phyloP scores from a whole-genome alignment of 2,888 invertebrate genomes.

The Pristionchus fissidentatus region DNA sequence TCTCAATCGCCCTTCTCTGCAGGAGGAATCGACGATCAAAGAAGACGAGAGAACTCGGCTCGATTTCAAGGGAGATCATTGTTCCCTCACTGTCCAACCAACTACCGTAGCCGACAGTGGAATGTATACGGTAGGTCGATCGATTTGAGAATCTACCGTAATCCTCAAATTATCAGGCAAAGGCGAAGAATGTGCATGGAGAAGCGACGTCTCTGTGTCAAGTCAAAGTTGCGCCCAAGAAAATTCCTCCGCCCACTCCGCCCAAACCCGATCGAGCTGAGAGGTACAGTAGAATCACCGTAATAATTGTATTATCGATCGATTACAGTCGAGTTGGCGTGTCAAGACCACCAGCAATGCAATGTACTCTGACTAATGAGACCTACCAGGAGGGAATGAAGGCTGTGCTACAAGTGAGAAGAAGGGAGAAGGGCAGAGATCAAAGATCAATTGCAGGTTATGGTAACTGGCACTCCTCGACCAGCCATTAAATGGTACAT shows the following conservation, averaged over 20 bases:
- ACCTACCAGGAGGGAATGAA: slow-evolving; percentile 68
- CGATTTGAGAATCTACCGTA: background rate
- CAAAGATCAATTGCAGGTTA: slow-evolving; percentile 54
- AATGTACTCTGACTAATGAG: slow-evolving; percentile 70
- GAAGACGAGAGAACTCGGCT: slow-evolving; percentile 88
- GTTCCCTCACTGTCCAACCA: slow-evolving; percentile 80
- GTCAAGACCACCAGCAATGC: slow-evolving; percentile 62
- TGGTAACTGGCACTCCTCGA: slow-evolving; percentile 68
- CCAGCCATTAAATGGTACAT: slow-evolving; percentile 73
- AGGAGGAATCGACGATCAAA: slow-evolving; percentile 86
- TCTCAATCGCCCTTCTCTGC: slow-evolving; percentile 75
- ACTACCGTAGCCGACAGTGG: slow-evolving; percentile 62
- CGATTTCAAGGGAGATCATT: slow-evolving; percentile 83
- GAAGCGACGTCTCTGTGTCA: slow-evolving; percentile 73
- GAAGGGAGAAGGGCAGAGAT: slow-evolving; percentile 4
- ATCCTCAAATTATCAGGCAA: slow-evolving; percentile 67
- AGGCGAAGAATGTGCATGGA: slow-evolving; percentile 82
- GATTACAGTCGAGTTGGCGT: background rate
- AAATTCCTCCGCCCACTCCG: slow-evolving; percentile 49
- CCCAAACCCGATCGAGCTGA: slow-evolving; percentile 52
- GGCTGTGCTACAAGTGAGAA: slow-evolving; percentile 61
- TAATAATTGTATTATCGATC: slow-evolving; percentile 30
- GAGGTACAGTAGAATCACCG: slow-evolving; percentile 24
- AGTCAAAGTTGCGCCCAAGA: slow-evolving; percentile 61
- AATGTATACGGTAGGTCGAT: slow-evolving; percentile 63